Evolutionary conservation across 1,140 invertebrate species (phyloP).

Genomic region (Leucophenga varia): DNA sequence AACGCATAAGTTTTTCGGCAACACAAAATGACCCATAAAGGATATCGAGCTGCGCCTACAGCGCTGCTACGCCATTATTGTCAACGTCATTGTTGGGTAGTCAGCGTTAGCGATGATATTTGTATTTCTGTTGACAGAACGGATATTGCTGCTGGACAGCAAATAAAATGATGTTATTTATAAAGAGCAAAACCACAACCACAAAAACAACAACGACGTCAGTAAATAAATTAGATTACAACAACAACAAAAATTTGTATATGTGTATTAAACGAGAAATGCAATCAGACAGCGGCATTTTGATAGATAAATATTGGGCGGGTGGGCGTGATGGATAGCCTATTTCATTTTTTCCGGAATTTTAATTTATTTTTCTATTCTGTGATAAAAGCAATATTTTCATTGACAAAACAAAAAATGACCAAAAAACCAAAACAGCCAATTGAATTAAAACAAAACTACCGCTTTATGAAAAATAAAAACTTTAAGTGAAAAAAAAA

Average conservation of each 20-base stretch:
- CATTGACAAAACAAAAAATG: constrained; percentile 1
- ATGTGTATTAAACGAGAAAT: constrained; percentile 5
- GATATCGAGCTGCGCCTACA: constrained; percentile 22
- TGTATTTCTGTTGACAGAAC: constrained; percentile 8
- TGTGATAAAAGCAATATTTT: neutral
- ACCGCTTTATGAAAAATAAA: constrained; percentile 7
- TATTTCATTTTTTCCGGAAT: no score
- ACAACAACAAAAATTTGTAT: constrained; percentile 31
- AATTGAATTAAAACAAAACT: constrained; percentile 27
- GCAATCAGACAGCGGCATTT: neutral
- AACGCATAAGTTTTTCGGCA: neutral
- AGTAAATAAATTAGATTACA: constrained; percentile 32
- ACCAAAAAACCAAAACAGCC: constrained; percentile 19
- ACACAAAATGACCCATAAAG: constrained; percentile 27
- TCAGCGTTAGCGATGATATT: constrained; percentile 31
- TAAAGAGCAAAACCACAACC: no score
- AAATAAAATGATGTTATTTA: constrained; percentile 39
- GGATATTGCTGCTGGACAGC: constrained; percentile 27
- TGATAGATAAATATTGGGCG: no score
- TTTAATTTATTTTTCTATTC: neutral
- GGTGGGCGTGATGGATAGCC: no score
- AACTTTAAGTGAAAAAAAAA: no score
- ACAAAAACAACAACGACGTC: constrained; percentile 20
- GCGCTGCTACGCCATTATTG: constrained; percentile 15
- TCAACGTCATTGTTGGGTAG: constrained; percentile 16